These are phyloP conservation scores for Zygothrica quintamaculata DNA, from an alignment of 2,888 invertebrate species.

Conservation along the genomic window DNA sequence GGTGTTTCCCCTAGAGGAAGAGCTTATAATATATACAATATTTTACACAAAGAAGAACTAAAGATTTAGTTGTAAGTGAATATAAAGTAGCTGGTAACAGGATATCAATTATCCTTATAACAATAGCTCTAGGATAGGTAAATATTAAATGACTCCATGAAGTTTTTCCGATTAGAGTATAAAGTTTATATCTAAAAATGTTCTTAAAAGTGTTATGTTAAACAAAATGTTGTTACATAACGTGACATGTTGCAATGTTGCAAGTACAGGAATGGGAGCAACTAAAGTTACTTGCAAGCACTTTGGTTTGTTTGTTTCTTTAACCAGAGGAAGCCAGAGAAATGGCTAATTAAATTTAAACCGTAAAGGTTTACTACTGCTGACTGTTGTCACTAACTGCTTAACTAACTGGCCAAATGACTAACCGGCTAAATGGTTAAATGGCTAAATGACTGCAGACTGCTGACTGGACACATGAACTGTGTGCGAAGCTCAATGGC, in stretches of 20 bases:
- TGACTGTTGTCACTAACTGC: conserved; percentile 36
- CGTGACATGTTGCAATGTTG: conserved; percentile 4
- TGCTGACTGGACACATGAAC: conserved; percentile 41
- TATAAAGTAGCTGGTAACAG: no score
- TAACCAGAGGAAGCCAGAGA: conserved; percentile 65
- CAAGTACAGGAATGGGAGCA: conserved; percentile 30
- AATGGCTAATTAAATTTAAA: conserved; percentile 76
- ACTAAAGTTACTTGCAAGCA: conserved; percentile 44
- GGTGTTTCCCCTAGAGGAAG: conserved; percentile 17
- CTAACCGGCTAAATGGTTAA: conserved; percentile 11
- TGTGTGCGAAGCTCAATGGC: conserved; percentile 28
- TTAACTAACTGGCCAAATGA: conserved; percentile 32
- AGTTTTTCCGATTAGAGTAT: no score
- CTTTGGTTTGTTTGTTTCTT: conserved; percentile 7
- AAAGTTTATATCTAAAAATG: neutral
- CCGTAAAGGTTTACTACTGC: conserved; percentile 70
- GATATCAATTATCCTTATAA: no score
- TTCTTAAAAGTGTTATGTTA: conserved; percentile 7
- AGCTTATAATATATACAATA: neutral
- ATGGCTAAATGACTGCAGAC: conserved; percentile 13
- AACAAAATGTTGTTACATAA: conserved; percentile 3
- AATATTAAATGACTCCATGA: no score
- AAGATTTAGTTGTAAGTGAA: no score
- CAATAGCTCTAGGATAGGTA: no score
- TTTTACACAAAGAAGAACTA: no score